These are phyloP conservation scores for Sarcophaga carnaria DNA, from an alignment of 2,888 invertebrate species.

Conservation along the genomic window DNA sequence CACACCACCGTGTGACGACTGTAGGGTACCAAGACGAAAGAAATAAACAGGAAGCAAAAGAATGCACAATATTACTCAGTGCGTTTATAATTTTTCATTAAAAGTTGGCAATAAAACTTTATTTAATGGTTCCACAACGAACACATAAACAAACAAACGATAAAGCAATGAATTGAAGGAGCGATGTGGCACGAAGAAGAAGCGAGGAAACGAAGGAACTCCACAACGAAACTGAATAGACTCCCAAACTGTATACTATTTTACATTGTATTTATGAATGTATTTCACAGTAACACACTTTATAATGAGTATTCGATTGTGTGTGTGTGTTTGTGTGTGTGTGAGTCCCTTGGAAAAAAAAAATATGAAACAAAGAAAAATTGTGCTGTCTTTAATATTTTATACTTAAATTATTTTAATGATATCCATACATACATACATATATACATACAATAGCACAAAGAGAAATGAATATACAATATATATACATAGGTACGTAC, in stretches of 20 bases:
- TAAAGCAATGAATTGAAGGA: conserved; percentile 7
- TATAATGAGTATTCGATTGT: background rate
- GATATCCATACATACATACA: conserved; percentile 22
- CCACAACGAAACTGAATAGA: background rate
- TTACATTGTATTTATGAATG: conserved; percentile 14
- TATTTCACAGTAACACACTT: background rate
- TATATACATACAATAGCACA: background rate
- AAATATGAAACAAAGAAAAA: conserved; percentile 28
- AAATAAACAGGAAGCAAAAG: conserved; percentile 40
- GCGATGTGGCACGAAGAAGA: background rate
- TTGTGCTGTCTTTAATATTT: conserved; percentile 60
- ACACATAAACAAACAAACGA: conserved; percentile 22
- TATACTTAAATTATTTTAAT: conserved; percentile 64
- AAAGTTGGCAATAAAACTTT: conserved; percentile 69
- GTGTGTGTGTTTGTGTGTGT: background rate
- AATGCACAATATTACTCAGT: conserved; percentile 44
- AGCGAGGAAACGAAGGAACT: conserved; percentile 31
- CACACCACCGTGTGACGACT: background rate
- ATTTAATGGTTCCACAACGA: conserved; percentile 57
- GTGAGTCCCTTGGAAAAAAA: background rate
- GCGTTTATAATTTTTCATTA: conserved; percentile 68
- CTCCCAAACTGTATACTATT: background rate
- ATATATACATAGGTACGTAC: background rate
- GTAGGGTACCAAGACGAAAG: conserved; percentile 45
- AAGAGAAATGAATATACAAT: background rate